Evolutionary conservation across 30 jellyfish, hydroid and myxozoan genomes (phyloP).

Genomic region (Hydra vulgaris): DNA sequence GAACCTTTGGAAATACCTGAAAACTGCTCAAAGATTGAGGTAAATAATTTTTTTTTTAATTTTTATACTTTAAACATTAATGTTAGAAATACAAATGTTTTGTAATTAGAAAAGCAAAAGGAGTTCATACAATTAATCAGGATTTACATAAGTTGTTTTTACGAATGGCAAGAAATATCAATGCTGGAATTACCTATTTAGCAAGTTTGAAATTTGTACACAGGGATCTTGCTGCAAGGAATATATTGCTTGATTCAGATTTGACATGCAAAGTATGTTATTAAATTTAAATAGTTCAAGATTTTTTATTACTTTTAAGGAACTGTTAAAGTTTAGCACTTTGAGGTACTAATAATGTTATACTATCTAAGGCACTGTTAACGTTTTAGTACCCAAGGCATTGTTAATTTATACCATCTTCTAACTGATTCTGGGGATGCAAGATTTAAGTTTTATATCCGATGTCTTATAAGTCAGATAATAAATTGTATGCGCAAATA

Average conservation of each 20-base stretch:
- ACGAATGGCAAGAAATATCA: slow-evolving; percentile 80
- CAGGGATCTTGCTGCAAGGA: slow-evolving; percentile 91
- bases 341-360: too few relatives aligned
- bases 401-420: too few relatives aligned
- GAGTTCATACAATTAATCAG: slow-evolving; percentile 10
- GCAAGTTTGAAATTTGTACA: slow-evolving; percentile 78
- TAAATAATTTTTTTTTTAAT: not conserved
- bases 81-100: too few relatives aligned
- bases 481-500: too few relatives aligned
- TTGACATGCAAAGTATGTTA: slow-evolving; percentile 69
- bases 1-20: slow-evolving; percentile 52
- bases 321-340: too few relatives aligned
- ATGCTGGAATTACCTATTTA: slow-evolving; percentile 87
- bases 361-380: too few relatives aligned
- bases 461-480: too few relatives aligned
- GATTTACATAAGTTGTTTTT: slow-evolving; percentile 54
- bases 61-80: not conserved
- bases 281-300: not conserved
- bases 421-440: too few relatives aligned
- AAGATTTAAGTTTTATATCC: too few relatives aligned
- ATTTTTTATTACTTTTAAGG: too few relatives aligned
- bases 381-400: too few relatives aligned
- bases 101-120: slow-evolving; percentile 33
- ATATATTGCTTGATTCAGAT: slow-evolving; percentile 52
- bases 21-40: slow-evolving; percentile 47